These are phyloP conservation scores for Ursus arctos DNA, from an alignment of 2,113 vertebrate species.

Conservation along the genomic window DNA sequence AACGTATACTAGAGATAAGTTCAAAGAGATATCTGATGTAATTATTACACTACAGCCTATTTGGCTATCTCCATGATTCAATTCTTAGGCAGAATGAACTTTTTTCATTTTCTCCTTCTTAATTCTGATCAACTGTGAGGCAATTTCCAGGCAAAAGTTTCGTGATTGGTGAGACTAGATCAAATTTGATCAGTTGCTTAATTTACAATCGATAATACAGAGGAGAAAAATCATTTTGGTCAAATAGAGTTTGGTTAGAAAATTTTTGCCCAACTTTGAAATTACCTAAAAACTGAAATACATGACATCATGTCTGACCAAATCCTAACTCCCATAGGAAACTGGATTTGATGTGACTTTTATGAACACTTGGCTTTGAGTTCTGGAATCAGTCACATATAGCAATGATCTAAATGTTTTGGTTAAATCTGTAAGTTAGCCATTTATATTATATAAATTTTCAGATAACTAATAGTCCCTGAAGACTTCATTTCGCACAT, in stretches of 20 bases:
- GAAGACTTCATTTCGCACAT: neutral
- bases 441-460: conserved; percentile 13
- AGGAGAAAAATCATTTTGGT: conserved; percentile 14
- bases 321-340: neutral
- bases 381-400: neutral
- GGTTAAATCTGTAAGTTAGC: neutral
- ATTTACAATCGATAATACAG: neutral
- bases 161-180: neutral
- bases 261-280: conserved; percentile 5
- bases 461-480: neutral
- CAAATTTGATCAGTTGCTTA: neutral
- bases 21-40: neutral
- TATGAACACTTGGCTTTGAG: neutral
- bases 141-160: conserved; percentile 14
- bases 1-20: neutral
- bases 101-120: neutral
- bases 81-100: neutral
- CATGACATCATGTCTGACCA: neutral
- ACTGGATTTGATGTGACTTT: neutral
- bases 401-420: neutral
- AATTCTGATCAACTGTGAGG: neutral
- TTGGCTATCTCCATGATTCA: conserved; percentile 17
- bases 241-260: conserved; percentile 6
- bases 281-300: neutral
- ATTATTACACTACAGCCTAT: neutral